Base-by-base conservation (phyloP, 2,113 vertebrate species). In the Cygnus atratus region DNA sequence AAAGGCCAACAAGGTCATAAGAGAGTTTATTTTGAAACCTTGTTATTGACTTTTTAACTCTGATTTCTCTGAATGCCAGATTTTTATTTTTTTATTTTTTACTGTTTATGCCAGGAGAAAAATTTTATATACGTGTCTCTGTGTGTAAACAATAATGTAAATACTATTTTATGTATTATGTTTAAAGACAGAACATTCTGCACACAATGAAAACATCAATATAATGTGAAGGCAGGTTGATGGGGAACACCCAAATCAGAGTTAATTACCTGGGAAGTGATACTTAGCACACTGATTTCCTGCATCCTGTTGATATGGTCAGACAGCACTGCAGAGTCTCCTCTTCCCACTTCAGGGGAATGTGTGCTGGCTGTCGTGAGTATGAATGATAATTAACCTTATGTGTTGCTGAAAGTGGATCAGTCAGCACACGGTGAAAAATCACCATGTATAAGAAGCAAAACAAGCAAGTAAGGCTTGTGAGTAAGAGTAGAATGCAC, bases 191-290 rank as follows among this genome's bases (percentile, higher is more conserved):
- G 43, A 71, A 31, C 29, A 58, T 84, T 94, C 59, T 77, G 13
- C 22, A 13, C 29, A 12, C 17, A 84, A 77, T 31, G 21, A 91
- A 95, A 92, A 55, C 61, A 79, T 67, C 44, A 73, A 73, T 65
- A 81, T 18, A 78, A 75, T 3, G 25, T 76, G 46, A 85, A 92
- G 92, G 74, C 75, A 84, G 4, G 29, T 72, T 85, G 68, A 48
- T 6, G 5, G 26, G 29, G 41, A 76, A 54, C 39, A 68, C 44
- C 17, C 43, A 79, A 76, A 33, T 71, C 43, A 52, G 20, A 41
- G 57, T 87, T 91, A 92, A 92, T 94, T 93, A 88, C 55, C 66
- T 84, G 55, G 35, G 58, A 92, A 84, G 70, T 62, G 72, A 62
- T 94, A 84, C 81, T 86, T 92, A 82, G 29, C 57, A 79, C 62